Conservation (phyloP, 2,113 vertebrate species). For the Coryphaenoides rupestris region DNA sequence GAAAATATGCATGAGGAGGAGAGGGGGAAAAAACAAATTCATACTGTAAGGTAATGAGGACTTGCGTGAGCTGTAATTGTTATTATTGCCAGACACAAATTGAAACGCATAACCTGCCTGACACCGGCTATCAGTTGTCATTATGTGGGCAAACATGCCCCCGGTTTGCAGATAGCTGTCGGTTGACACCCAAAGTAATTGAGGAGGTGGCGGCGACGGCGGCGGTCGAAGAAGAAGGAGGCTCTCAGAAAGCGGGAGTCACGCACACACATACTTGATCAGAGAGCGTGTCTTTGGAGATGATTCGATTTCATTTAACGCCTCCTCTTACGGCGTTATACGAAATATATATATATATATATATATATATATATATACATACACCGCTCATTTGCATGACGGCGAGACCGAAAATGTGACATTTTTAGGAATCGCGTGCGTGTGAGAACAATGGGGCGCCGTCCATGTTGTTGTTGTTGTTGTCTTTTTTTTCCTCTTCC, state of each 20-base stretch:
- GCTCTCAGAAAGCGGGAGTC: constrained; percentile 62
- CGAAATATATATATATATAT: no score
- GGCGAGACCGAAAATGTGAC: constrained; percentile 70
- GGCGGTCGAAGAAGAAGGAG: constrained; percentile 64
- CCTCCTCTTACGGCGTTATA: constrained; percentile 74
- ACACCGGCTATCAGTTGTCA: constrained; percentile 77
- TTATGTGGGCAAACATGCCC: constrained; percentile 71
- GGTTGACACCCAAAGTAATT: constrained; percentile 77
- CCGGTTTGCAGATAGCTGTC: constrained; percentile 68
- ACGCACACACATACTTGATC: constrained; percentile 70
- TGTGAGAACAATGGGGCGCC: constrained; percentile 68
- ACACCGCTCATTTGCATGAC: constrained; percentile 76
- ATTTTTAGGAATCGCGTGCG: constrained; percentile 74
- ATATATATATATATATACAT: no score
- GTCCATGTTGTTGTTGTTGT: not conserved
- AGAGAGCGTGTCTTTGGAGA: constrained; percentile 69
- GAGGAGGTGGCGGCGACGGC: constrained; percentile 67
- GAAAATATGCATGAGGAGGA: constrained; percentile 45
- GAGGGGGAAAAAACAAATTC: constrained; percentile 56
- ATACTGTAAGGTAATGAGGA: constrained; percentile 70
- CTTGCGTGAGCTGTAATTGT: constrained; percentile 76
- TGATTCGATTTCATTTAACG: constrained; percentile 79
- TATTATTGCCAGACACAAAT: constrained; percentile 77
- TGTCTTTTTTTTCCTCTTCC: constrained; percentile 56
- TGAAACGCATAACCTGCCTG: constrained; percentile 77